Evolutionary conservation across 2,888 invertebrate species (phyloP).

Genomic region (Pristionchus maxplancki): DNA sequence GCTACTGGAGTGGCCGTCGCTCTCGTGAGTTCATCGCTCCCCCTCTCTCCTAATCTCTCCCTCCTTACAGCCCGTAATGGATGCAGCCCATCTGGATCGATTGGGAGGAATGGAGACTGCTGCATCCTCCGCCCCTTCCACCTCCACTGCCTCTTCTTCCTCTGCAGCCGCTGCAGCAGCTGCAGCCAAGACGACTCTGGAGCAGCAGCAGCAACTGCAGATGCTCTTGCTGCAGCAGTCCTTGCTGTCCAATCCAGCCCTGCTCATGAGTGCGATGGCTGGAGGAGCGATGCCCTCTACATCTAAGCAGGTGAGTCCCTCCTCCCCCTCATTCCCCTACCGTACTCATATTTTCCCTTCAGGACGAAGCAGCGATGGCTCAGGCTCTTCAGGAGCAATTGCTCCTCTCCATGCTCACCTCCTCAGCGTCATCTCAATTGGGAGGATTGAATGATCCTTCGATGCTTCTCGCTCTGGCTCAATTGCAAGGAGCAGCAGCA

Average conservation of each 20-base stretch:
- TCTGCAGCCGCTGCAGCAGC: slow-evolving; percentile 50
- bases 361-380: slow-evolving; percentile 31
- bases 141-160: slow-evolving; percentile 51
- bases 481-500: neutral
- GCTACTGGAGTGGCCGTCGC: neutral
- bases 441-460: slow-evolving; percentile 27
- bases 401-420: slow-evolving; percentile 16
- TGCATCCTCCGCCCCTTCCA: slow-evolving; percentile 51
- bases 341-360: neutral
- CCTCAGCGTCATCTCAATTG: neutral
- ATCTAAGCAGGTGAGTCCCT: slow-evolving; percentile 7
- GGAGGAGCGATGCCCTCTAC: slow-evolving; percentile 38
- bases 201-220: slow-evolving; percentile 62
- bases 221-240: slow-evolving; percentile 64
- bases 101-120: slow-evolving; percentile 59
- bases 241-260: slow-evolving; percentile 54
- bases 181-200: slow-evolving; percentile 60
- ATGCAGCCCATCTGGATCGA: slow-evolving; percentile 57
- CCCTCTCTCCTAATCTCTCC: neutral
- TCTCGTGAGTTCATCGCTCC: neutral
- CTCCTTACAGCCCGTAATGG: slow-evolving; percentile 53
- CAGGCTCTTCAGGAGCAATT: slow-evolving; percentile 43
- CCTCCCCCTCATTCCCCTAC: neutral
- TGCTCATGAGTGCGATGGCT: slow-evolving; percentile 6
- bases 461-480: neutral